phyloP scores from a whole-genome alignment of 2,113 vertebrate species.

The Ophiodon elongatus region DNA sequence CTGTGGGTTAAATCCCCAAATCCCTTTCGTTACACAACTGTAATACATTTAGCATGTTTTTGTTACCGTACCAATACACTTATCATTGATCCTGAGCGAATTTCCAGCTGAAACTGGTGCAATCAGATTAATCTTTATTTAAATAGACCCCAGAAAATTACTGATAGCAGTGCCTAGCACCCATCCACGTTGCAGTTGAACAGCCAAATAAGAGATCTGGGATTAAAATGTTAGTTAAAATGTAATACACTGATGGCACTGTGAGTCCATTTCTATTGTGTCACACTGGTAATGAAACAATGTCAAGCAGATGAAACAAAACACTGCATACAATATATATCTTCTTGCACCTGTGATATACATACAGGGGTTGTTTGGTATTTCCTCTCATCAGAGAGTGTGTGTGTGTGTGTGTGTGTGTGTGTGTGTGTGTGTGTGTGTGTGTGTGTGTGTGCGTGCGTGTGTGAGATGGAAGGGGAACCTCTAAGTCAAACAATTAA shows the following conservation, averaged over 20 bases:
- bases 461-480: conserved; percentile 13
- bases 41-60: conserved; percentile 22
- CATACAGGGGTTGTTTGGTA: not conserved
- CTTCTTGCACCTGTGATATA: not conserved
- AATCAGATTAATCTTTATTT: not conserved
- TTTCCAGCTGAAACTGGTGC: not conserved
- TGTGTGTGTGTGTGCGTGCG: not conserved
- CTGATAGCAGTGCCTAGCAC: conserved; percentile 1
- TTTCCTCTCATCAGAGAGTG: not conserved
- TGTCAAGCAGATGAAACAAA: not conserved
- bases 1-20: not conserved
- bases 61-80: conserved; percentile 12
- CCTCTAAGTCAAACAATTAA: conserved; percentile 48
- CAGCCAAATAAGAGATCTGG: conserved; percentile 25
- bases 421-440: conserved; percentile 10
- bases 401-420: conserved; percentile 3
- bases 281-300: not conserved
- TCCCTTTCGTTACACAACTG: not conserved
- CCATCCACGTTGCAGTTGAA: conserved; percentile 34
- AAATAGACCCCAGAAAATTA: not conserved
- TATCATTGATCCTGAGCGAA: conserved; percentile 4
- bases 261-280: not conserved
- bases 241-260: conserved; percentile 5
- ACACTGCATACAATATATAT: not conserved
- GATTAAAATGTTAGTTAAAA: conserved; percentile 52